Evolutionary conservation across 2,797 vertebrate species (phyloP).

Genomic region (Limnodromus scolopaceus): DNA sequence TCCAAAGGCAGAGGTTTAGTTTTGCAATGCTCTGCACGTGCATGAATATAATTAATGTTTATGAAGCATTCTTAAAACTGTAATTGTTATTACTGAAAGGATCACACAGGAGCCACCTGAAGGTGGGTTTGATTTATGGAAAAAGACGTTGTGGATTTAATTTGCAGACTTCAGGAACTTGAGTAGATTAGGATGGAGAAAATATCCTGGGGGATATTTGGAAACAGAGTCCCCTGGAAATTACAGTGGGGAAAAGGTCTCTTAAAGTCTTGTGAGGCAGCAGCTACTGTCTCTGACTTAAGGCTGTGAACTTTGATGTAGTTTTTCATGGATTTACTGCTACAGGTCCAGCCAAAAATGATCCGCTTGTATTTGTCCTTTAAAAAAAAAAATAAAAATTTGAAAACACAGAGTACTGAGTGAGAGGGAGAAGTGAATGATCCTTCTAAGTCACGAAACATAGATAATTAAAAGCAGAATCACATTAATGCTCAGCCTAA

Average conservation of each 20-base stretch:
- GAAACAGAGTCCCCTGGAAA: background rate
- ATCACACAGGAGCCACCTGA: background rate
- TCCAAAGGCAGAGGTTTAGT: background rate
- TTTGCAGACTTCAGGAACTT: background rate
- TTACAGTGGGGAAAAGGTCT: background rate
- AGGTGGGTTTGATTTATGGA: background rate
- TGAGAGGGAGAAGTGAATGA: background rate
- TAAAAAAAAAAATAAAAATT: background rate
- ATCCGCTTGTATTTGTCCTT: background rate
- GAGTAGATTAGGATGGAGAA: background rate
- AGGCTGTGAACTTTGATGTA: background rate
- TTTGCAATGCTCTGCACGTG: background rate
- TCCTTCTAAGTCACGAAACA: background rate
- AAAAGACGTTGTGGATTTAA: background rate
- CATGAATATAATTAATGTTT: background rate
- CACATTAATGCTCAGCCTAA: accelerated
- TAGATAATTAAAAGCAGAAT: background rate
- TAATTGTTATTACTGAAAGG: background rate
- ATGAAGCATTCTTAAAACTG: background rate
- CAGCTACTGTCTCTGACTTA: background rate
- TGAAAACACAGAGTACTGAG: background rate
- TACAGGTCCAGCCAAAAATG: background rate
- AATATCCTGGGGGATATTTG: background rate
- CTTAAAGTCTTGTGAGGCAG: background rate
- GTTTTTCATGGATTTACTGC: background rate